These are phyloP conservation scores for Aphelinus certus DNA, from an alignment of 1,140 invertebrate species.

Conservation along the genomic window DNA sequence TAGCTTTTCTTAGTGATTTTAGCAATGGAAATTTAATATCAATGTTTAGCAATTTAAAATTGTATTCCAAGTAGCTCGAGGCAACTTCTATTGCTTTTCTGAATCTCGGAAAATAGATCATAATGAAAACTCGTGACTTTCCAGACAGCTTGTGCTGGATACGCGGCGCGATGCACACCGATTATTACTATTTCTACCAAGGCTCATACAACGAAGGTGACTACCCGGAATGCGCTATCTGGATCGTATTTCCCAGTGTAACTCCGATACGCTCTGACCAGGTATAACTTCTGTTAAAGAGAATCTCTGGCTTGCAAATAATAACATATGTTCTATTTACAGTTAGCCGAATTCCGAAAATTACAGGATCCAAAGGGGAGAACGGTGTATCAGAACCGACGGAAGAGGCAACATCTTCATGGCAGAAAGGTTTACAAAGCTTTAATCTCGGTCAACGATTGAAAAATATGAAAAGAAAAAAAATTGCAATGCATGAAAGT, in stretches of 20 bases:
- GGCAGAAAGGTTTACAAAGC: conserved; percentile 47
- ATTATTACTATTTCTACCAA: conserved; percentile 71
- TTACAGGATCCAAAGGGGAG: conserved; percentile 43
- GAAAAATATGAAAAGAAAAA: not conserved
- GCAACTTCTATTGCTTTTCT: no score
- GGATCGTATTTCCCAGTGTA: conserved; percentile 79
- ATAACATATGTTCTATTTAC: not conserved
- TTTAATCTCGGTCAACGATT: not conserved
- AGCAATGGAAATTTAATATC: no score
- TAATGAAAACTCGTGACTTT: conserved; percentile 28
- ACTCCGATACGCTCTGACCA: conserved; percentile 76
- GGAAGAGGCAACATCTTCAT: conserved; percentile 40
- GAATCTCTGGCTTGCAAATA: no score
- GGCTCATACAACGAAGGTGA: conserved; percentile 75
- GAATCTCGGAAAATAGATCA: not conserved
- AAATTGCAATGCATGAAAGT: not conserved
- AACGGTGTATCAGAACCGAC: conserved; percentile 44
- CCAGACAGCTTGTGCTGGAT: conserved; percentile 65
- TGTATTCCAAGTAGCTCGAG: no score
- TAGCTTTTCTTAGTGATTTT: no score
- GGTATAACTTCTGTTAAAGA: conserved; percentile 59
- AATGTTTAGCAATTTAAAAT: no score
- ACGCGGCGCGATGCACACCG: conserved; percentile 55
- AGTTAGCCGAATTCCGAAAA: conserved; percentile 50
- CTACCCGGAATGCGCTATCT: conserved; percentile 75